phyloP scores from a whole-genome alignment of 2,113 vertebrate species.

The Dicentrarchus labrax region DNA sequence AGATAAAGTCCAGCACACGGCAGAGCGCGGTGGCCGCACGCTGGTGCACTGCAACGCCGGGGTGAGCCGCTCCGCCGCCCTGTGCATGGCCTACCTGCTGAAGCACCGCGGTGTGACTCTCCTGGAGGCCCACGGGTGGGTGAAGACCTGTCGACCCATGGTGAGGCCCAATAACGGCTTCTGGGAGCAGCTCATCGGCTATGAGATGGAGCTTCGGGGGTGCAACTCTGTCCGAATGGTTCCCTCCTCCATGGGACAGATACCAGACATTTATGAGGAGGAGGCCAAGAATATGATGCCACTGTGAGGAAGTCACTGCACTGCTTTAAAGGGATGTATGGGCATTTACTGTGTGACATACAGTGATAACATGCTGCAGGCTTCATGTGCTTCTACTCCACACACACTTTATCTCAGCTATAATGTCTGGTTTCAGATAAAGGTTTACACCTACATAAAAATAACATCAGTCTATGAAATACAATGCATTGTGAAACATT shows the following conservation, averaged over 20 bases:
- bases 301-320: constrained; percentile 49
- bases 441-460: too few species aligned
- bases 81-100: constrained; percentile 85
- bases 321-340: not conserved
- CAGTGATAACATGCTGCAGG: too few species aligned
- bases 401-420: too few species aligned
- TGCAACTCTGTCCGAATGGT: constrained; percentile 79
- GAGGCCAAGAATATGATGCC: constrained; percentile 75
- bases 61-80: constrained; percentile 83
- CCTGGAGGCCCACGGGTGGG: constrained; percentile 75
- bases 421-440: too few species aligned
- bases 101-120: constrained; percentile 73
- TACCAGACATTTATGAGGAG: constrained; percentile 83
- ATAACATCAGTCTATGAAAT: too few species aligned
- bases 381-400: too few species aligned
- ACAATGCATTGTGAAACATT: too few species aligned
- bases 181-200: constrained; percentile 84
- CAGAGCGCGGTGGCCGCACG: constrained; percentile 62
- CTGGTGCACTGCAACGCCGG: constrained; percentile 85
- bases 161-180: constrained; percentile 84
- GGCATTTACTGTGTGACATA: too few species aligned
- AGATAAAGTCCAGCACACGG: constrained; percentile 59
- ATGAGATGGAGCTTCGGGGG: constrained; percentile 78
- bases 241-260: constrained; percentile 76
- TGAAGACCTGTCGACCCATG: constrained; percentile 76